Base-by-base conservation (phyloP, 1,140 invertebrate genomes). In the Stegodyphus mimosarum region DNA sequence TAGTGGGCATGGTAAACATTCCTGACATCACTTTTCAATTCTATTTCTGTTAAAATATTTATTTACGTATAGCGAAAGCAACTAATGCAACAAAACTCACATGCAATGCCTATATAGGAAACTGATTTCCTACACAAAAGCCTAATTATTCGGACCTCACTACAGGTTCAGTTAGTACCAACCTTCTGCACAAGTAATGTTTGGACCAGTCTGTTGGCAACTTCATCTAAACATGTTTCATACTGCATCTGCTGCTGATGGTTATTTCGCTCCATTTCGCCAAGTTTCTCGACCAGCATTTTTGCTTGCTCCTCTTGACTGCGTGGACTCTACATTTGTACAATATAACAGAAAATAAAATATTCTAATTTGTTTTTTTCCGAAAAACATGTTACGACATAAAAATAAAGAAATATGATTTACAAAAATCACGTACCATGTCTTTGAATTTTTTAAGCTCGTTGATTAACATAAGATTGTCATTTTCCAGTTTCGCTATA, bases 171-270 rank as follows among this genome's bases (percentile, higher is more conserved):
- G 33, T 33, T 33, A 33, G 33, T 33, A 33, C 33, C 83, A 88
- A 96, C 95, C 93, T 96, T 96, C 92, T 96, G 95, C 33, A 94
- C 93, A 79, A 96, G 92, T 60, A 96, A 91, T 48, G 95, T 95
- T 87, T 94, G 93, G 66, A 96, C 95, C 87, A 95, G 94, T 90
- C 95, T 94, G 90, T 94, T 94, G 80, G 94, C 94, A 18, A 95
- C 94, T 89, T 95, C 94, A 90, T 95, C 95, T 55, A 95, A 90
- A 89, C 94, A 95, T 87, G 93, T 92, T 89, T 95, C 94, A 89
- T 95, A 95, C 88, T 95, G 94, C 83, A 92, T 90, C 70, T 93
- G 90, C 87, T 94, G 93, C 52, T 91, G 91, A 90, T 94, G 92
- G 79, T 92, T 92, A 86, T 94, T 93, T 11, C 91, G 91, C 89